Conservation (phyloP, 2,888 invertebrate species). For the Eupithecia pulchellata region DNA sequence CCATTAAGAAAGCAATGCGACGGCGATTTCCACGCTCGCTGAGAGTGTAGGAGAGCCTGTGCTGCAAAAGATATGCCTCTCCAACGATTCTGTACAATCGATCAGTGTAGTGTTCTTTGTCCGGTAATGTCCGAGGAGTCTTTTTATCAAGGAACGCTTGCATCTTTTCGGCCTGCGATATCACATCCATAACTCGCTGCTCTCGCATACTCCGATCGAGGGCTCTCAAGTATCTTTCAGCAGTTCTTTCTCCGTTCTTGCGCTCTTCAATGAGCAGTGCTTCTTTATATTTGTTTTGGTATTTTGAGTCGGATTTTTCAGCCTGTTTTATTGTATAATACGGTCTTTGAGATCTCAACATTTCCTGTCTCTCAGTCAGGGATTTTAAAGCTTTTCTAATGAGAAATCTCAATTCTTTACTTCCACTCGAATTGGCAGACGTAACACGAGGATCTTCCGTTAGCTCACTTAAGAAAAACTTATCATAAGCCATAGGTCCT, state of each 20-base stretch:
- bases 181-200: slow-evolving; percentile 71
- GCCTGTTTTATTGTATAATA: slow-evolving; percentile 76
- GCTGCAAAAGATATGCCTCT: slow-evolving; percentile 73
- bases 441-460: slow-evolving; percentile 66
- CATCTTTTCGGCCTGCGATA: slow-evolving; percentile 77
- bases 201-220: slow-evolving; percentile 70
- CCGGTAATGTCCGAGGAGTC: slow-evolving; percentile 73
- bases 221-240: slow-evolving; percentile 68
- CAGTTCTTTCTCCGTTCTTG: slow-evolving; percentile 69
- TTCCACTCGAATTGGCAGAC: slow-evolving; percentile 73
- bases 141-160: slow-evolving; percentile 75
- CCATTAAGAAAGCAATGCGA: slow-evolving; percentile 79
- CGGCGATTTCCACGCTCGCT: slow-evolving; percentile 78
- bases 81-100: slow-evolving; percentile 76
- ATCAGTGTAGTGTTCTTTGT: slow-evolving; percentile 74
- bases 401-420: slow-evolving; percentile 57
- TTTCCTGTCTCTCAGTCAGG: slow-evolving; percentile 73
- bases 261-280: slow-evolving; percentile 68
- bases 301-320: slow-evolving; percentile 74
- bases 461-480: slow-evolving; percentile 74
- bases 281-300: slow-evolving; percentile 73
- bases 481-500: slow-evolving; percentile 81
- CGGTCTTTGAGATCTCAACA: slow-evolving; percentile 76
- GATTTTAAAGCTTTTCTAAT: slow-evolving; percentile 70
- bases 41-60: slow-evolving; percentile 74